Evolutionary conservation across 2,113 vertebrate genomes (phyloP).

Genomic region (Callipepla californica): DNA sequence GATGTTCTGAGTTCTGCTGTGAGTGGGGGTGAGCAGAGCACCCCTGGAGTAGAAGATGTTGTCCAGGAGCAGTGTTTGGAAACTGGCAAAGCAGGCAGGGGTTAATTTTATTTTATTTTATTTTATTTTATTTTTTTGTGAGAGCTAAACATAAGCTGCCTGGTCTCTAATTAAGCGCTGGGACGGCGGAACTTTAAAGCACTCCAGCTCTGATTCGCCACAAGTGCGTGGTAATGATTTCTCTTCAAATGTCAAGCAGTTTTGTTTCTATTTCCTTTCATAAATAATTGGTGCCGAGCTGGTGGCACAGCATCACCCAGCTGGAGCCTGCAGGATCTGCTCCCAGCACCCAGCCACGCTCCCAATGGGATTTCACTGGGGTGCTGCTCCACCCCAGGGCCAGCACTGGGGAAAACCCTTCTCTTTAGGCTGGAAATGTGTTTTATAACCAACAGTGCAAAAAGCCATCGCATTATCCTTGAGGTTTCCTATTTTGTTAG

Average conservation of each 20-base stretch:
- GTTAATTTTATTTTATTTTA: constrained; percentile 3
- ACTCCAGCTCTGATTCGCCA: constrained; percentile 79
- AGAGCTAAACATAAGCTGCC: constrained; percentile 38
- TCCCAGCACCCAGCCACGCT: neutral
- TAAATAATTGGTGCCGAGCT: constrained; percentile 70
- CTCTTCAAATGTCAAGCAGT: constrained; percentile 83
- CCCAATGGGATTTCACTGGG: neutral
- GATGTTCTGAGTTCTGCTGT: neutral
- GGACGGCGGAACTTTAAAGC: constrained; percentile 60
- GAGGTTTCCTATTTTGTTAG: neutral
- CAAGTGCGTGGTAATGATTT: constrained; percentile 78
- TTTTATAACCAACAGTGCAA: neutral
- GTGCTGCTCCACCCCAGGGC: neutral
- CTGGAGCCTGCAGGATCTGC: neutral
- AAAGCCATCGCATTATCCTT: neutral
- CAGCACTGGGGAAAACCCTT: neutral
- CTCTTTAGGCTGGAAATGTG: accelerated
- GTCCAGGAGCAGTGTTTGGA: neutral
- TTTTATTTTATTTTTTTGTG: constrained; percentile 13
- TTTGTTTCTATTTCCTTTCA: constrained; percentile 72
- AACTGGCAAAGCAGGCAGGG: neutral
- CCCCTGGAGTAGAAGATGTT: neutral
- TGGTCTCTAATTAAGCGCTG: constrained; percentile 60
- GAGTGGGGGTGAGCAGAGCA: neutral
- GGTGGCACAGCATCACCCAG: constrained; percentile 50